These are phyloP conservation scores for Rynchops niger DNA, from an alignment of 2,113 vertebrate species.

Conservation along the genomic window DNA sequence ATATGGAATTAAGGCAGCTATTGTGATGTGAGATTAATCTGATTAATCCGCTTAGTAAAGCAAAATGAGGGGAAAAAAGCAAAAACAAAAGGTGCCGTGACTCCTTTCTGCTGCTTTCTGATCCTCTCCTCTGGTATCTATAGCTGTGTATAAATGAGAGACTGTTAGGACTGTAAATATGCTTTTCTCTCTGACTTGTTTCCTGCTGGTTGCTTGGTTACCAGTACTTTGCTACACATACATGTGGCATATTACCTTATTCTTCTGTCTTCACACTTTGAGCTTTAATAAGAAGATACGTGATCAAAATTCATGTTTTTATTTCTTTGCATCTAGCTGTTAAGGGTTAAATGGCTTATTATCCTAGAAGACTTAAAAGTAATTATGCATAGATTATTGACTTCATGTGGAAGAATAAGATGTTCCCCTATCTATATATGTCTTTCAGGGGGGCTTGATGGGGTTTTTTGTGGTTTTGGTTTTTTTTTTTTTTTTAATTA, in stretches of 20 bases:
- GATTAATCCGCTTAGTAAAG: neutral
- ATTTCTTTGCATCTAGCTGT: conserved; percentile 1
- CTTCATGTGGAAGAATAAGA: neutral
- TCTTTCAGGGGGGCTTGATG: neutral
- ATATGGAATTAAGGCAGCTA: neutral
- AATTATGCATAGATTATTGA: neutral
- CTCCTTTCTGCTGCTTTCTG: neutral
- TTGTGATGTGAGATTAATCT: neutral
- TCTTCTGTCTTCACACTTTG: conserved; percentile 36
- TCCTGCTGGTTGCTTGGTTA: conserved; percentile 69
- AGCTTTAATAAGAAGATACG: conserved; percentile 1
- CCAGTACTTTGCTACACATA: conserved; percentile 25
- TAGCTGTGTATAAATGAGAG: conserved; percentile 32
- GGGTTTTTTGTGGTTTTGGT: neutral
- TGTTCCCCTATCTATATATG: neutral
- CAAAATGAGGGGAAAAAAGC: neutral
- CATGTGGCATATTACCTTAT: neutral
- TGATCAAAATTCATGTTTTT: neutral
- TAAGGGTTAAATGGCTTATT: conserved; percentile 8
- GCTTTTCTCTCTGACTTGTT: conserved; percentile 38
- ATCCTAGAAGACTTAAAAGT: neutral
- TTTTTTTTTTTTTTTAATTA: neutral
- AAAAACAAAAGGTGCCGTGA: neutral
- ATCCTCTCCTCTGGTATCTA: neutral
- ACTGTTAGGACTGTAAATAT: conserved; percentile 46